Evolutionary conservation across 2,113 vertebrate species (phyloP).

Genomic region (Mus musculus): GRCm39 chr3:151140501-151141000

Average conservation of each 20-base stretch:
- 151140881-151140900: neutral
- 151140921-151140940: slow-evolving; percentile 25
- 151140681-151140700: slow-evolving; percentile 37
- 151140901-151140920: neutral
- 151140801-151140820: neutral
- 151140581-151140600: slow-evolving; percentile 55
- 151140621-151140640: neutral
- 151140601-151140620: slow-evolving; percentile 29
- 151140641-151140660: neutral
- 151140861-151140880: neutral
- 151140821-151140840: slow-evolving; percentile 21
- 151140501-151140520: neutral
- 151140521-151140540: slow-evolving; percentile 42
- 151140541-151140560: slow-evolving; percentile 35
- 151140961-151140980: neutral
- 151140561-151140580: slow-evolving; percentile 60
- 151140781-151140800: neutral
- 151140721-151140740: slow-evolving; percentile 26
- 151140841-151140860: slow-evolving; percentile 5
- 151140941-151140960: neutral
- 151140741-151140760: slow-evolving; percentile 13
- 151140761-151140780: neutral
- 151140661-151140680: slow-evolving; percentile 56
- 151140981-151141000: slow-evolving; percentile 33
- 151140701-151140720: neutral